Percentiles rank a stretch among this genome's conserved stretches.
phyloP scores from a whole-genome alignment of 2,113 vertebrate species.

The Hepsetus odoe region DNA sequence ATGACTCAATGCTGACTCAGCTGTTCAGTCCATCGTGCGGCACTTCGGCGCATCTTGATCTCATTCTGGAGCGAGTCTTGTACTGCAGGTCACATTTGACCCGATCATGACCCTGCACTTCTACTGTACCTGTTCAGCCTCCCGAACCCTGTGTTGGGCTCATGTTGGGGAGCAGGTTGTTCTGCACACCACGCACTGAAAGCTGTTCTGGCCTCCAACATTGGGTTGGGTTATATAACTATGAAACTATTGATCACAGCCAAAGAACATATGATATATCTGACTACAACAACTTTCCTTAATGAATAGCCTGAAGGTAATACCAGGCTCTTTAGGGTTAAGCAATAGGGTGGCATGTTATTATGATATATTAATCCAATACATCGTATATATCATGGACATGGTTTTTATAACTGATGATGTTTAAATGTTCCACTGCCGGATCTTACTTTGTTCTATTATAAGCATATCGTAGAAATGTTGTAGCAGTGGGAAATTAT shows the following conservation, averaged over 20 bases:
- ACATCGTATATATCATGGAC: no score
- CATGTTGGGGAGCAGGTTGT: neutral
- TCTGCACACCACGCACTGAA: neutral
- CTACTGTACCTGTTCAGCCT: neutral
- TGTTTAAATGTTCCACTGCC: no score
- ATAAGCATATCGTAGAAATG: no score
- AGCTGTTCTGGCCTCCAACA: neutral
- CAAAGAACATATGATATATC: no score
- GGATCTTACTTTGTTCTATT: no score
- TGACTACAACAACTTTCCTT: no score
- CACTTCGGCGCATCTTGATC: neutral
- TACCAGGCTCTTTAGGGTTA: no score
- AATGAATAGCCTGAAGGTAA: no score
- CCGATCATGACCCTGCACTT: neutral
- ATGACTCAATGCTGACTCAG: conserved; percentile 5
- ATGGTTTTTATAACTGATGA: no score
- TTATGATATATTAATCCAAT: no score
- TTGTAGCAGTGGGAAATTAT: no score
- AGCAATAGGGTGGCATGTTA: no score
- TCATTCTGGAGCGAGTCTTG: neutral
- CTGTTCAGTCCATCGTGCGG: neutral
- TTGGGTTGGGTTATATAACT: neutral
- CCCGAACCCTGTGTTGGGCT: neutral
- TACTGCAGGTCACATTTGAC: neutral
- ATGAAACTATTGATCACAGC: neutral